A percentile compares a stretch with the other conserved stretches of the same genome.
Conservation (phyloP, 2,888 invertebrate genomes). For the Pyrrhia umbra region DNA sequence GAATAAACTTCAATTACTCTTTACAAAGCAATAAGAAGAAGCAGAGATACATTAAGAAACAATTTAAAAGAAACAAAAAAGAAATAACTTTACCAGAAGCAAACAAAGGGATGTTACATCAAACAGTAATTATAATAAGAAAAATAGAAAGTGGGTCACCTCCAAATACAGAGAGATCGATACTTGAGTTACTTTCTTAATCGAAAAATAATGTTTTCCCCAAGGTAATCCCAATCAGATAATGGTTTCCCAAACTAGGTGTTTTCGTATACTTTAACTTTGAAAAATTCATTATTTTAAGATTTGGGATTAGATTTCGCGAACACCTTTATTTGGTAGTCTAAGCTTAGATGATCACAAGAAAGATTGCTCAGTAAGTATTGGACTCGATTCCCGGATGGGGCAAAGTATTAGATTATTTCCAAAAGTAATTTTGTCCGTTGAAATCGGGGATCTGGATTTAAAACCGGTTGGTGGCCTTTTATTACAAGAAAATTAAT, state of each 20-base stretch:
- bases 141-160: slow-evolving; percentile 41
- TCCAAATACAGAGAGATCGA: slow-evolving; percentile 31
- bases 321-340: background rate
- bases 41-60: slow-evolving; percentile 7
- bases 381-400: too few species aligned
- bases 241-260: slow-evolving; percentile 11
- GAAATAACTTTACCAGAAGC: slow-evolving; percentile 20
- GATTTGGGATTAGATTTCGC: background rate
- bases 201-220: slow-evolving; percentile 39
- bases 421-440: too few species aligned
- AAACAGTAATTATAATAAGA: slow-evolving; percentile 39
- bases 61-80: slow-evolving; percentile 19
- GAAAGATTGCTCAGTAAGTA: background rate
- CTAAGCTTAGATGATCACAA: background rate
- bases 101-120: slow-evolving; percentile 33
- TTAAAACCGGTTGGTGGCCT: too few species aligned
- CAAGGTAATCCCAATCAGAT: slow-evolving; percentile 40
- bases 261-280: slow-evolving; percentile 8
- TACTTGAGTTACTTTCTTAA: slow-evolving; percentile 28
- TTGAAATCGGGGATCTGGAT: too few species aligned
- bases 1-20: slow-evolving; percentile 4
- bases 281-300: slow-evolving; percentile 9
- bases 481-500: too few species aligned
- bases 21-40: slow-evolving; percentile 8
- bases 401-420: too few species aligned